Conservation (phyloP, 92 coral and sea anemone genomes). For the Epizoanthus scotinus region DNA sequence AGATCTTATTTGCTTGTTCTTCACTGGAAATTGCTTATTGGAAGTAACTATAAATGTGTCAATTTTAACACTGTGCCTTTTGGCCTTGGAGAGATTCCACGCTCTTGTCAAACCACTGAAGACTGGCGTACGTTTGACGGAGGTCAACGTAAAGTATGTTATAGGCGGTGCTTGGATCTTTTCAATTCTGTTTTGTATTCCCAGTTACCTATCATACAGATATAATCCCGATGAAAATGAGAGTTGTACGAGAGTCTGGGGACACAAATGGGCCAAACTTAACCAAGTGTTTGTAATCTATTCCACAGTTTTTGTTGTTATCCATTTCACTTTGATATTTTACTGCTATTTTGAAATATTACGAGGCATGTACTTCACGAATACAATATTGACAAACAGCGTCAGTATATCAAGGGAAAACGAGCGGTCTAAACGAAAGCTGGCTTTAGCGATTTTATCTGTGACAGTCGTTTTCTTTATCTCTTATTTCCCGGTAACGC, state of each 20-base stretch:
- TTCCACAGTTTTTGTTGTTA: not conserved
- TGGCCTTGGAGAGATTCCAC: not conserved
- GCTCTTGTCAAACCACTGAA: not conserved
- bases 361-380: slow-evolving; percentile 33
- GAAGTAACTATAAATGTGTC: not conserved
- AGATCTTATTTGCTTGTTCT: not conserved
- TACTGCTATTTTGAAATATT: slow-evolving; percentile 14
- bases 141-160: not conserved
- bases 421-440: slow-evolving; percentile 17
- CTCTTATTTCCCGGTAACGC: not conserved
- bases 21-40: not conserved
- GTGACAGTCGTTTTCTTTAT: slow-evolving; percentile 3
- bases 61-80: not conserved
- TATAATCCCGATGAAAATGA: not conserved
- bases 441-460: slow-evolving; percentile 10
- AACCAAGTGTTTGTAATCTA: slow-evolving; percentile 1
- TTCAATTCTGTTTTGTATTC: not conserved
- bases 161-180: not conserved
- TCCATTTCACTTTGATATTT: not conserved
- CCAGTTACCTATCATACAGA: not conserved
- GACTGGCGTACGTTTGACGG: not conserved
- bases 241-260: slow-evolving; percentile 2
- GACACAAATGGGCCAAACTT: not conserved
- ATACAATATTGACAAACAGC: slow-evolving; percentile 5
- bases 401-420: not conserved